Percentiles rank a stretch among this genome's conserved stretches.
phyloP scores from a whole-genome alignment of 2,113 vertebrate species.

The Triplophysa dalaica region DNA sequence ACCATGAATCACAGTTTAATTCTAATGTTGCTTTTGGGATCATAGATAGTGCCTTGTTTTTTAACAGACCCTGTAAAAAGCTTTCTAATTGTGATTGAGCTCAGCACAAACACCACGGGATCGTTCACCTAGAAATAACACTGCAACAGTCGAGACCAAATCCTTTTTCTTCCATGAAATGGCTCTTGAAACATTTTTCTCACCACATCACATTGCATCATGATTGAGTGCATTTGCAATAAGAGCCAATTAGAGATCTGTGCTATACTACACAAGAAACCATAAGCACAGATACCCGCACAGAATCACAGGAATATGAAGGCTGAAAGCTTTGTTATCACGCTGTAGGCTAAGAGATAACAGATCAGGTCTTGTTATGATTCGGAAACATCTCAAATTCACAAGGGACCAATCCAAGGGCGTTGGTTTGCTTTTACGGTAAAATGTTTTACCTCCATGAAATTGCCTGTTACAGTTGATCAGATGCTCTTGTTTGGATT shows the following conservation, averaged over 20 bases:
- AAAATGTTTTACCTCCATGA: too few species aligned
- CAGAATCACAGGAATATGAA: conserved; percentile 5
- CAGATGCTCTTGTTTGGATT: too few species aligned
- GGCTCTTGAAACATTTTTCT: not conserved
- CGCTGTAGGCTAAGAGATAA: not conserved
- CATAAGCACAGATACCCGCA: conserved; percentile 14
- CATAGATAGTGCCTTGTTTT: not conserved
- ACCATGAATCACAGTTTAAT: not conserved
- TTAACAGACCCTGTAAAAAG: not conserved
- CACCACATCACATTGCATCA: conserved; percentile 16
- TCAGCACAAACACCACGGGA: not conserved
- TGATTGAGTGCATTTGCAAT: conserved; percentile 36
- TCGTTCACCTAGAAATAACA: conserved; percentile 22
- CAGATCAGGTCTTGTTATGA: conserved; percentile 7
- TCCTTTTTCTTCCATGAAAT: not conserved
- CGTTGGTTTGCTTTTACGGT: too few species aligned
- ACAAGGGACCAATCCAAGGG: not conserved
- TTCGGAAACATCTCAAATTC: not conserved
- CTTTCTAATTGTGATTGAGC: conserved; percentile 1
- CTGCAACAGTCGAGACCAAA: not conserved
- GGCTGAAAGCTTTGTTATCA: conserved; percentile 4
- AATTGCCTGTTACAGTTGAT: too few species aligned
- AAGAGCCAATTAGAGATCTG: conserved; percentile 40
- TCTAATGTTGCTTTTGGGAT: not conserved
- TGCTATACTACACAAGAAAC: conserved; percentile 23